Evolutionary conservation across 2,113 vertebrate genomes (phyloP), one percentile per base, ranked within the genome.

Genomic region (Corythoichthys haematopterus): DNA sequence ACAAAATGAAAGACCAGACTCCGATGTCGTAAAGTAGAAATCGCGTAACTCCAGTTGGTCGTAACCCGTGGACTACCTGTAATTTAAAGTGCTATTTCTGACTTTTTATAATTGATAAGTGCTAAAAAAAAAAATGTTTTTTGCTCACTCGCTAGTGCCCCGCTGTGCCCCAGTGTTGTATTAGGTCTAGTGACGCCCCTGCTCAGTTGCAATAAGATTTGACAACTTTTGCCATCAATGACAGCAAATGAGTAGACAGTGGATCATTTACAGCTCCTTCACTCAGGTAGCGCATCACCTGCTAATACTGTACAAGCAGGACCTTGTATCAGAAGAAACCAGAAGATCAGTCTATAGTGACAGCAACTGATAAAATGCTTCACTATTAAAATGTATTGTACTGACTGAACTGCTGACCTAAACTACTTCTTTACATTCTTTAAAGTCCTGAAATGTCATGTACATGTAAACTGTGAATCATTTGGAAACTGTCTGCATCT

Each of bases 241-340:
- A 8, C 40, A 5, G 6, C 9, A 8, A 43, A 43, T 43, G 40
- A 43, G 40, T 43, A 43, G 40, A 43, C 6, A 84, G 64, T 59
- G 63, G 56, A 55, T 50, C 56, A 38, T 78, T 65, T 57, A 71
- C 43, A 47, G 51, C 6, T 35, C 63, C 2, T 72, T 69, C 47
- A 65, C 45, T 69, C 65, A 36, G 46, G 11, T 71, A 71, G 55
- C 9, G 12, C 70, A 43, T 43, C 40, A 43, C 3, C 66, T 68
- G 66, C 63, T 45, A 51, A n/a, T 72, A 56, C 20, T 40, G 7
- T 14, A 62, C 43, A 28, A 64, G 66, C 66, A 20, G 46, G 12
- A 20, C 35, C 28, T 38, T 59, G 14, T 38, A 59, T 28, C 40
- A 13, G 14, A 15, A 15, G 16, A 37, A 51, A 16, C 16, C 20